Evolutionary conservation across 2,888 invertebrate genomes (phyloP).

Genomic region (Agrotis ipsilon): DNA sequence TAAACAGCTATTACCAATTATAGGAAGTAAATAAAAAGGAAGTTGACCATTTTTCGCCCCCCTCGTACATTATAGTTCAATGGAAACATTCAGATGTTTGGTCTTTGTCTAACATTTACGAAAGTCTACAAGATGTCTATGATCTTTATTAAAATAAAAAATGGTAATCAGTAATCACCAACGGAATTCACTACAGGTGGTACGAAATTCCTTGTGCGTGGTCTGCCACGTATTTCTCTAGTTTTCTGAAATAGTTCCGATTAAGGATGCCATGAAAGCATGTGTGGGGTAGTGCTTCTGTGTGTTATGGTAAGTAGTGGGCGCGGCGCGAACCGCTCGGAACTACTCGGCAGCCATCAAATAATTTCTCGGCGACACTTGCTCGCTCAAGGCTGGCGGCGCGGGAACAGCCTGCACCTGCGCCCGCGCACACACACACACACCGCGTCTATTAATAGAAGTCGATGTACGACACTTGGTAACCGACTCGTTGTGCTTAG

Average conservation of each 20-base stretch:
- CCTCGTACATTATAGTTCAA: too few relatives aligned
- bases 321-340: conserved; percentile 40
- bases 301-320: conserved; percentile 21
- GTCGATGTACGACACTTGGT: conserved; percentile 59
- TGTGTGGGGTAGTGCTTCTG: conserved; percentile 6
- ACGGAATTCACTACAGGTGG: too few relatives aligned
- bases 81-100: too few relatives aligned
- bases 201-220: too few relatives aligned
- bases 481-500: conserved; percentile 67
- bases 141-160: too few relatives aligned
- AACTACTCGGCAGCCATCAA: conserved; percentile 51
- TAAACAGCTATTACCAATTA: too few relatives aligned
- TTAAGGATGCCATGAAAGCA: not conserved
- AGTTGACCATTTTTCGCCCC: too few relatives aligned
- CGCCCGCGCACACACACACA: conserved; percentile 31
- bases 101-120: too few relatives aligned
- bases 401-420: conserved; percentile 65
- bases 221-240: too few relatives aligned
- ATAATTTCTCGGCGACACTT: conserved; percentile 67
- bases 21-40: too few relatives aligned
- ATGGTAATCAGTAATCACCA: too few relatives aligned
- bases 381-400: conserved; percentile 65
- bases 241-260: not conserved
- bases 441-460: conserved; percentile 65
- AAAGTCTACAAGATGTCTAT: too few relatives aligned